A percentile compares a stretch with the other conserved stretches of the same genome.
Evolutionary conservation across 2,113 vertebrate genomes (phyloP).

Genomic region (Saguinus imperator): DNA sequence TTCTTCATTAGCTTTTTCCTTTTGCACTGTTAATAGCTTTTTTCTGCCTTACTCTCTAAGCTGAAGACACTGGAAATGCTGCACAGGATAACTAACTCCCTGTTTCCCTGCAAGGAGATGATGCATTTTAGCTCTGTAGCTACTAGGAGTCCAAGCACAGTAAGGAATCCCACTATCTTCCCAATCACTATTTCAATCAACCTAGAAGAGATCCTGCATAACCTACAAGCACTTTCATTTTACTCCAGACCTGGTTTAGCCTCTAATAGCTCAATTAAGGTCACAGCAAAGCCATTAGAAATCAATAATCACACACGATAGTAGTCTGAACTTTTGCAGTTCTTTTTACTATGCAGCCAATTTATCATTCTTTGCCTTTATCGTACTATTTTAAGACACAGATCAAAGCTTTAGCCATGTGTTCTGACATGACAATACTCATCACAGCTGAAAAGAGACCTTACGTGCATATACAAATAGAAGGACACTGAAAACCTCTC

Average conservation of each 20-base stretch:
- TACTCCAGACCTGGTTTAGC: constrained; percentile 61
- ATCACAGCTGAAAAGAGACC: background rate
- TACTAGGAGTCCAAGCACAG: background rate
- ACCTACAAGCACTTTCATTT: background rate
- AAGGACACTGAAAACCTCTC: background rate
- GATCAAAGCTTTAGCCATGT: background rate
- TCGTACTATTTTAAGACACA: background rate
- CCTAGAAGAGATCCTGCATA: constrained; percentile 39
- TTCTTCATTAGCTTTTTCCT: background rate
- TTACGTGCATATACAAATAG: background rate
- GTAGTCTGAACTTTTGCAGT: background rate
- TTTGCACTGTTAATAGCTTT: background rate
- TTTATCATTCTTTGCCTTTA: constrained; percentile 22
- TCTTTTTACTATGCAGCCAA: background rate
- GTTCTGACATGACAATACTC: background rate
- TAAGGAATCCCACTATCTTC: constrained; percentile 32
- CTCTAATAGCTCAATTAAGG: constrained; percentile 40
- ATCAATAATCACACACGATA: constrained; percentile 61
- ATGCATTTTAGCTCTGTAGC: constrained; percentile 1
- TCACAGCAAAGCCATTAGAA: constrained; percentile 61
- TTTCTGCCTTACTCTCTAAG: background rate
- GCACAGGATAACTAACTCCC: background rate
- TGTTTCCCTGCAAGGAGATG: background rate
- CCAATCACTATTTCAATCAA: constrained; percentile 56
- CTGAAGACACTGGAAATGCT: background rate